Evolutionary conservation across 2,797 vertebrate genomes (phyloP), one percentile per base, ranked within the genome.

Genomic region (Rhinichthys osculus): DNA sequence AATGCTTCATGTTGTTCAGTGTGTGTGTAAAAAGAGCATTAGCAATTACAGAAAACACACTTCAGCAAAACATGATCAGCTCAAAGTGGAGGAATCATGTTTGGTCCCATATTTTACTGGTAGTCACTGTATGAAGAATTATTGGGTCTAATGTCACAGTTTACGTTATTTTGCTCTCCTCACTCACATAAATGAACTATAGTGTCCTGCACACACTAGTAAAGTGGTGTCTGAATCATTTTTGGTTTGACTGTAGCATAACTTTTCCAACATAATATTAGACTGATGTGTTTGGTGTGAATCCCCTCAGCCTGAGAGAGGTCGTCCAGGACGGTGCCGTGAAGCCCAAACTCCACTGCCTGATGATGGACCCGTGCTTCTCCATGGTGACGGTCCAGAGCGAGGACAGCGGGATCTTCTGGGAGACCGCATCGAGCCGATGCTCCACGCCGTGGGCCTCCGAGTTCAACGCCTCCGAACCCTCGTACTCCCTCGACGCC

Each of bases 341-440:
- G 35, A 97, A 95, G 83, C 96, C 95, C 17, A 97, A 96, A 93
- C 93, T 99, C 90, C 96, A 98, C 83, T 98, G 95, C 86, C 95
- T 99, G 89, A 96, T 99, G 94, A 97, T 96, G 93, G 96, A 97
- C 87, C 95, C 97, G 3, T 96, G 94, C 86, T 98, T 98, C 94
- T 97, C 97, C 85, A 98, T 98, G 97, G 96, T 98, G 78, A 95
- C 97, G 0, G 93, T 98, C 92, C 98, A 98, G 93, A 95, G 94
- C 19, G 97, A 99, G 92, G 97, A 98, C 87, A 98, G 98, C 8
- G 97, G 96, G 23, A 98, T 99, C 70, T 95, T 94, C 0, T 99
- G 98, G 98, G 98, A 99, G 92, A 98, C 96, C 0, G 95, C 92
- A 23, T 96, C 97, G 0, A 95, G 96, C 78, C 95, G 94, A 84